Evolutionary conservation across 2,797 vertebrate genomes (phyloP), one percentile per base, ranked within the genome.

Genomic region (Glyptemys insculpta): DNA sequence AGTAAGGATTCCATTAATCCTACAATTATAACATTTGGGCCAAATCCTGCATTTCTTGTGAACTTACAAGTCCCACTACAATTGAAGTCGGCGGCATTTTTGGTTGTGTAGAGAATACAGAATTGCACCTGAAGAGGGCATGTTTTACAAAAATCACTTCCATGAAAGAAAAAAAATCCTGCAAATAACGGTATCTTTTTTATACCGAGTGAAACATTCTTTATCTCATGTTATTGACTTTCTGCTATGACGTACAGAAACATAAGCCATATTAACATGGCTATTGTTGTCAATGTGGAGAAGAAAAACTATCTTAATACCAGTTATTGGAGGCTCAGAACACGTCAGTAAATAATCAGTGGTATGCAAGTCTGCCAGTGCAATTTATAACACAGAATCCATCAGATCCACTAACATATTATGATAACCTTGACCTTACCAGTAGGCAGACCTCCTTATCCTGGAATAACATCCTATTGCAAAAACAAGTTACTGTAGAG

Each of bases 341-440:
- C 41, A 82, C 5, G 19, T 93, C 78, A 79, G 91, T 31, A 92
- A 68, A 95, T 27, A 94, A 94, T 89, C 83, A 84, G 2, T 81
- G 65, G 68, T 85, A 74, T 0, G 4, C 41, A 95, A 92, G 37
- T 94, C 95, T 90, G 94, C 68, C 74, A 27, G 12, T 89, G n/a
- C 79, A 94, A 92, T 92, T 83, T 83, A 52, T 49, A 93, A 50
- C 19, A 41, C 78, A 88, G 94, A 96, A 95, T 88, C 81, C 80
- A 95, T 84, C 94, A 96, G 23, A 47, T 79, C 47, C 92, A 84
- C 8, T 76, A 97, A 76, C 18, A 94, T 79, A 82, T 76, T 29
- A 79, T 52, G 87, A 87, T 81, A 95, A 82, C 82, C 80, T 57
- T 86, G 81, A 87, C 84, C 89, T 88, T 86, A 91, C 16, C 59